Evolutionary conservation across 2,888 invertebrate genomes (phyloP), one percentile per base, ranked within the genome.

Genomic region (Stenotaenia linearis): DNA sequence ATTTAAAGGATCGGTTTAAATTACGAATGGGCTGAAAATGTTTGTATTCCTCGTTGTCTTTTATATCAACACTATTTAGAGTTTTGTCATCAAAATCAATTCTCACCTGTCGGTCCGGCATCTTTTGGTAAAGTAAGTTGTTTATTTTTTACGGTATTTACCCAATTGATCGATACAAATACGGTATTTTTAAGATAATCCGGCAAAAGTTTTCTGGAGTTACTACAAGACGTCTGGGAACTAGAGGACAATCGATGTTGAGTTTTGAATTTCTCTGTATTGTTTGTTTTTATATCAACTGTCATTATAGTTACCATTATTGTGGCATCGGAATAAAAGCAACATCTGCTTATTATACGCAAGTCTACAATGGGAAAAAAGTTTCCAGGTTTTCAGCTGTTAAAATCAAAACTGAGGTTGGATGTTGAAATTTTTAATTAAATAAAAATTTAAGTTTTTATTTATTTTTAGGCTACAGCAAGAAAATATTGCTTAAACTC

Each of bases 331-430:
- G 69, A 69, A 69, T 69, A 25, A 23, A 69, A 69, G 69, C 23
- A 69, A 69, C 69, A 25, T 69, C 69, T 69, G 69, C 18, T 5
- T 69, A 25, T 69, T 69, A 69, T 28, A 69, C 23, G 18, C 69
- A 69, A 69, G 69, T 69, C 7, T 69, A 69, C 18, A 69, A 69
- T 69, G 69, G 69, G 28, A 69, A 69, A 18, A 28, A 28, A 69
- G 23, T 69, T 2, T 69, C 69, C 69, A 69, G 69, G 28, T 69
- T 69, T 69, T 69, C 69, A 25, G 69, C 25, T 69, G 69, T 69
- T 1, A 69, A 69, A 15, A 69, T 69, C 23, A 69, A 69, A 28
- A 25, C 28, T 5, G 69, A 69, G 69, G 69, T 69, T 25, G 10
- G 10, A 12, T 21, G 9, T 10, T 18, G 18, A 10, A 2, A 2